Evolutionary conservation across 2,797 vertebrate genomes (phyloP).

Genomic region (Acrocephalus scirpaceus): DNA sequence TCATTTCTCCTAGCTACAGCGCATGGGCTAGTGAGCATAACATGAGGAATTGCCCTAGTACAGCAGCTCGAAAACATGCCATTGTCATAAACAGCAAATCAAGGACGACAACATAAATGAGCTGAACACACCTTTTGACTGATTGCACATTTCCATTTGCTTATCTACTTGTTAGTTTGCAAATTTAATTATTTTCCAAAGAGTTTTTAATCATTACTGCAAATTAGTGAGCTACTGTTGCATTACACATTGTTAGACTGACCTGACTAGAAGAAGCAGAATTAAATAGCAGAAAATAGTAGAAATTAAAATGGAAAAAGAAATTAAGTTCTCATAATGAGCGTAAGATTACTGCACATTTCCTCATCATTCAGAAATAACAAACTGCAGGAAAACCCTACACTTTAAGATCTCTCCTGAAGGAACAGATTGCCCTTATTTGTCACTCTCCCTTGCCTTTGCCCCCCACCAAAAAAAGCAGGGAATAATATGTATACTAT

Average conservation of each 20-base stretch:
- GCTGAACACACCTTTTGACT: conserved; percentile 36
- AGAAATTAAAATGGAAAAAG: conserved; percentile 23
- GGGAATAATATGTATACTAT: neutral
- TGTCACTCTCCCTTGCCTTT: neutral
- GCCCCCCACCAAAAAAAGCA: neutral
- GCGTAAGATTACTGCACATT: neutral
- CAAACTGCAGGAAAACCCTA: neutral
- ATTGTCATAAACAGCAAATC: conserved; percentile 44
- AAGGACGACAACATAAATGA: conserved; percentile 1
- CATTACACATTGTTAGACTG: conserved; percentile 32
- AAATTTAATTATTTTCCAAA: conserved; percentile 60
- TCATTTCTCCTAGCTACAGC: conserved; percentile 48
- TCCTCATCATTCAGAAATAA: neutral
- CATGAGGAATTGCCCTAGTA: conserved; percentile 32
- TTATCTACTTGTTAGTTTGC: conserved; percentile 43
- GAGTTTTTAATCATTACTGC: conserved; percentile 40
- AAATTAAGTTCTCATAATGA: neutral
- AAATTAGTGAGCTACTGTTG: conserved; percentile 53
- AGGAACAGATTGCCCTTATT: neutral
- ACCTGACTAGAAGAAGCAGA: neutral
- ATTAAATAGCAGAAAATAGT: conserved; percentile 35
- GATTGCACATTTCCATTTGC: conserved; percentile 38
- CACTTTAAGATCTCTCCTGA: neutral
- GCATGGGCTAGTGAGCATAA: conserved; percentile 3
- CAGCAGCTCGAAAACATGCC: neutral